Evolutionary conservation across 2,888 invertebrate species (phyloP).

Genomic region (Plagodis pulveraria): DNA sequence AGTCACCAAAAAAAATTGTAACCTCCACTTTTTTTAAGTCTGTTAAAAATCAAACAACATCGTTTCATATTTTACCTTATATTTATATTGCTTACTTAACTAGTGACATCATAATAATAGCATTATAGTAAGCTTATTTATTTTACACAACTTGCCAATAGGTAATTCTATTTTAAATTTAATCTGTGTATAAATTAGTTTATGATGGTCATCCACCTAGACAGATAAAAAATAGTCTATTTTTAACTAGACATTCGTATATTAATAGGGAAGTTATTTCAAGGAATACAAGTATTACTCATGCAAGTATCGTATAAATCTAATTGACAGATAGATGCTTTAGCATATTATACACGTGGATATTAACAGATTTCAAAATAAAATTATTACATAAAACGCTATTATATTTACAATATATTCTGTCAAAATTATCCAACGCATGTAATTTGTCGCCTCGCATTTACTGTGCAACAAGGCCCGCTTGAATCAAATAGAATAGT

Average conservation of each 20-base stretch:
- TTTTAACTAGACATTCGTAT: conserved; percentile 75
- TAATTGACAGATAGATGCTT: conserved; percentile 81
- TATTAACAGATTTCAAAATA: conserved; percentile 74
- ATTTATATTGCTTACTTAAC: conserved; percentile 85
- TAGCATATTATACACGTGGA: conserved; percentile 79
- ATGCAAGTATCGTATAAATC: conserved; percentile 75
- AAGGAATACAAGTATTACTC: conserved; percentile 71
- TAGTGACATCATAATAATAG: conserved; percentile 84
- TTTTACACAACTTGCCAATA: conserved; percentile 84
- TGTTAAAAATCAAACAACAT: conserved; percentile 64
- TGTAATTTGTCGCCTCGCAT: conserved; percentile 70
- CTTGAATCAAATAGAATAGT: not conserved
- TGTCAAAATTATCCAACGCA: conserved; percentile 75
- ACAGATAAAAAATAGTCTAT: conserved; percentile 84
- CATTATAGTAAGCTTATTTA: conserved; percentile 84
- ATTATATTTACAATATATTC: conserved; percentile 80
- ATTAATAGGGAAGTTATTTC: conserved; percentile 68
- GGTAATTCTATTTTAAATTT: conserved; percentile 78
- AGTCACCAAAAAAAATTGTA: too few species aligned
- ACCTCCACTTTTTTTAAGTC: too few species aligned
- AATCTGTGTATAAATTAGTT: conserved; percentile 83
- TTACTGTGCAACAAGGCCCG: conserved; percentile 57
- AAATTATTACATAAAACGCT: conserved; percentile 78
- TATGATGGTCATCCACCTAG: conserved; percentile 83
- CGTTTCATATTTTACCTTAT: conserved; percentile 74